Conservation (phyloP, 1,140 invertebrate species). For the Drosophila tropicalis region DNA sequence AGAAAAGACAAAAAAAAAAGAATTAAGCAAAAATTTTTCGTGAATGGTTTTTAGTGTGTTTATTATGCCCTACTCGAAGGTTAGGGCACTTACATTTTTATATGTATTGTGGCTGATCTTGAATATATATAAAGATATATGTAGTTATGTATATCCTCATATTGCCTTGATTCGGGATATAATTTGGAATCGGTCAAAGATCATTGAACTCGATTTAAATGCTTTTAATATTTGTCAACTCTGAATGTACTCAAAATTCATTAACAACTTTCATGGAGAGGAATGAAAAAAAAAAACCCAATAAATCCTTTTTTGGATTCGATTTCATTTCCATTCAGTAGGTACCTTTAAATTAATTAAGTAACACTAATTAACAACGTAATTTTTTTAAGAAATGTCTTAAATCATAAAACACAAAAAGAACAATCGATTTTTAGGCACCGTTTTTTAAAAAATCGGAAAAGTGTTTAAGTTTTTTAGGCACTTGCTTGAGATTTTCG, state of each 20-base stretch:
- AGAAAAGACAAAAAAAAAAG: constrained; percentile 31
- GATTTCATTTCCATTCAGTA: too few relatives aligned
- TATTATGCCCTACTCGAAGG: constrained; percentile 69
- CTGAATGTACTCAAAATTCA: neutral
- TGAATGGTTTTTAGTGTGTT: constrained; percentile 34
- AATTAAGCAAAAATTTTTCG: constrained; percentile 40
- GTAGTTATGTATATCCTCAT: neutral
- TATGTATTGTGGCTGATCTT: constrained; percentile 62
- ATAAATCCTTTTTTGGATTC: too few relatives aligned
- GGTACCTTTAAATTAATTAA: too few relatives aligned
- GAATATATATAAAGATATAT: constrained; percentile 19
- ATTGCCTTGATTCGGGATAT: constrained; percentile 40
- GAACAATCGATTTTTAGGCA: too few relatives aligned
- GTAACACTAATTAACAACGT: too few relatives aligned
- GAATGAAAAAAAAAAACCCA: neutral
- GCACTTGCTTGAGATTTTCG: too few relatives aligned
- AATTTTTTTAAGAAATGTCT: too few relatives aligned
- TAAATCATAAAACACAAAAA: too few relatives aligned
- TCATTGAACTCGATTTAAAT: constrained; percentile 52
- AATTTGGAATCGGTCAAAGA: constrained; percentile 38
- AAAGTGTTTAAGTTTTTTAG: too few relatives aligned
- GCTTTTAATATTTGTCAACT: neutral
- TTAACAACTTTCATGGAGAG: neutral
- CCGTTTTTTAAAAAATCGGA: too few relatives aligned
- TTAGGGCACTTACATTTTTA: constrained; percentile 63